A percentile compares a stretch with the other conserved stretches of the same genome.
Conservation (phyloP, 1,140 invertebrate species). For the Gerris buenoi region DNA sequence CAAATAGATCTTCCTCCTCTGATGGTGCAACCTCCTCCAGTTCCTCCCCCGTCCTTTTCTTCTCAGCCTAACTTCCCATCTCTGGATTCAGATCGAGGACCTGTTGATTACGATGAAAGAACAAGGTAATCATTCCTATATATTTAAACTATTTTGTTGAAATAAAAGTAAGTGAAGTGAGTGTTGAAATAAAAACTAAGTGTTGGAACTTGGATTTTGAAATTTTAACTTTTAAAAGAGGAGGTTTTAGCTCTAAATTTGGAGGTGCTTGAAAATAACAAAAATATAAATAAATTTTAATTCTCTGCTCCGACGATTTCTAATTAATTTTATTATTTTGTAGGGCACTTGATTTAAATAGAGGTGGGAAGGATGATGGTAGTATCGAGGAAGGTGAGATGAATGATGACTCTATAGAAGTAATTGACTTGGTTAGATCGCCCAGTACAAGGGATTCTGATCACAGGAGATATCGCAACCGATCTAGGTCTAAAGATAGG, state of each 20-base stretch:
- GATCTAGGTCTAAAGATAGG: conserved; percentile 2
- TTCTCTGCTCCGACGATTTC: no score
- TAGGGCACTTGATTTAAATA: no score
- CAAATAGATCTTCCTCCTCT: not conserved
- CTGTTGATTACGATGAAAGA: conserved; percentile 2
- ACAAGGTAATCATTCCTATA: not conserved
- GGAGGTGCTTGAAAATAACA: no score
- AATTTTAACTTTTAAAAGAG: no score
- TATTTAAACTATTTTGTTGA: no score
- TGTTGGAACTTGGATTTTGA: no score
- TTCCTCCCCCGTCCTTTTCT: not conserved
- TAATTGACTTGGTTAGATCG: conserved; percentile 17
- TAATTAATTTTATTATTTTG: no score
- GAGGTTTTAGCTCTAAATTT: no score
- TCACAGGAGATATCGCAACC: conserved; percentile 7
- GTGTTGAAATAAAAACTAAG: no score
- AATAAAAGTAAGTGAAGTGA: no score
- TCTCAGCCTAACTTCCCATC: not conserved
- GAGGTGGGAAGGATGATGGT: not conserved
- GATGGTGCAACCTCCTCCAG: conserved; percentile 3
- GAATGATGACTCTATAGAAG: conserved; percentile 7
- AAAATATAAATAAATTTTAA: no score
- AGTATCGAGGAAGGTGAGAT: not conserved
- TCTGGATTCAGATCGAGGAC: not conserved
- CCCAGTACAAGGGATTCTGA: conserved; percentile 13